These are phyloP conservation scores for Luscinia luscinia DNA, from an alignment of 2,797 vertebrate species.

Conservation along the genomic window DNA sequence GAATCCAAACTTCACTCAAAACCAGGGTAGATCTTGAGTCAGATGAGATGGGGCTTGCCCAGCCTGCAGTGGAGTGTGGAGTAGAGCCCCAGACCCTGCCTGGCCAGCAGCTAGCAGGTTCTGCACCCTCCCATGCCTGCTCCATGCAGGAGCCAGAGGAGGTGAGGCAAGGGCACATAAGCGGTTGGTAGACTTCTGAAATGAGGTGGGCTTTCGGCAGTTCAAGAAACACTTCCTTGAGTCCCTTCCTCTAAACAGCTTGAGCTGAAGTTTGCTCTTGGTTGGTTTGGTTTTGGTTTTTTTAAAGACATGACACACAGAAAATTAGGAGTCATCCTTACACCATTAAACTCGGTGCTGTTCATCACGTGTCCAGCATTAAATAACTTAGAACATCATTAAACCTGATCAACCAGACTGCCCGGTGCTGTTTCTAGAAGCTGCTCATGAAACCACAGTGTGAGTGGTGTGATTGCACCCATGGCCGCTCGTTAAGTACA, in stretches of 20 bases:
- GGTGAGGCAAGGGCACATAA: background rate
- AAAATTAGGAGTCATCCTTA: background rate
- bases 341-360: background rate
- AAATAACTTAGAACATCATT: background rate
- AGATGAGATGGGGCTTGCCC: background rate
- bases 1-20: background rate
- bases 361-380: background rate
- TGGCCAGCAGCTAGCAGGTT: background rate
- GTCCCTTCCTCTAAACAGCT: background rate
- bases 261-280: background rate
- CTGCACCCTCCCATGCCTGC: background rate
- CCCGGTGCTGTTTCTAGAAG: background rate
- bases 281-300: background rate
- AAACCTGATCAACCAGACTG: background rate
- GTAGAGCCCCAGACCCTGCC: background rate
- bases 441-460: background rate
- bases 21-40: background rate
- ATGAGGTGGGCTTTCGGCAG: background rate
- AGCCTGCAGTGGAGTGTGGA: rapidly evolving
- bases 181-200: background rate
- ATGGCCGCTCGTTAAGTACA: background rate
- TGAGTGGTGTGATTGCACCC: background rate
- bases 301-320: background rate
- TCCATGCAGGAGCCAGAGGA: rapidly evolving
- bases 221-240: background rate